Evolutionary conservation across 2,888 invertebrate species (phyloP), one percentile per base, ranked within the genome.

Genomic region (Spodoptera picta): DNA sequence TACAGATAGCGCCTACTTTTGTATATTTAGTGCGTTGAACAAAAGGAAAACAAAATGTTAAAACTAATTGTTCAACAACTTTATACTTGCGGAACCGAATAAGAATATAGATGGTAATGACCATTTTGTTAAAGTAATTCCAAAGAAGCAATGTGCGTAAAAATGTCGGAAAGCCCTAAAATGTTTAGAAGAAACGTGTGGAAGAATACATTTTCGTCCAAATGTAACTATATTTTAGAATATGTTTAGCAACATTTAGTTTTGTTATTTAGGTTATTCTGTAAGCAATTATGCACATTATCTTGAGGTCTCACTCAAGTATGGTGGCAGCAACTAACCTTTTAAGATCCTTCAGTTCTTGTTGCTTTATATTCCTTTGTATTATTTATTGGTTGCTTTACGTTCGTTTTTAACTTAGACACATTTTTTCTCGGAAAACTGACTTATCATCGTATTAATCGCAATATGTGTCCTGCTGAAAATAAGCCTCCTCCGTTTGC

Each of bases 201-300:
- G 61, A 63, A 72, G 68, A 80, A 78, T 76, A 69, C 65, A 70
- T 73, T 62, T 67, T 52, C 69, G 49, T 55, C 59, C 51, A 48
- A 65, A 64, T 19, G 19, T 1, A 19, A 1, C 19, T 43, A 19
- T 48, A 45, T 9, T 36, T 36, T 36, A 2, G 36, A 36, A 36
- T 36, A 36, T 36, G 6, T 36, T 36, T 36, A 36, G 7, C 7
- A 36, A 36, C 11, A 4, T 51, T 12, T 42, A 42, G 42, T 12
- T 42, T 42, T 51, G 49, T 36, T 36, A 19, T 9, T 31, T 36
- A 19, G 9, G n/a, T 23, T 10, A 19, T 31, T 36, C 36, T 9
- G 6, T 36, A 2, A 9, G 36, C 36, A 36, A 36, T 36, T 31
- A 1, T 7, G 31, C 31, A 31, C 31, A 31, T 31, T 36, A 2